Base-by-base conservation (phyloP, 2,888 invertebrate species). In the Autographa gamma region DNA sequence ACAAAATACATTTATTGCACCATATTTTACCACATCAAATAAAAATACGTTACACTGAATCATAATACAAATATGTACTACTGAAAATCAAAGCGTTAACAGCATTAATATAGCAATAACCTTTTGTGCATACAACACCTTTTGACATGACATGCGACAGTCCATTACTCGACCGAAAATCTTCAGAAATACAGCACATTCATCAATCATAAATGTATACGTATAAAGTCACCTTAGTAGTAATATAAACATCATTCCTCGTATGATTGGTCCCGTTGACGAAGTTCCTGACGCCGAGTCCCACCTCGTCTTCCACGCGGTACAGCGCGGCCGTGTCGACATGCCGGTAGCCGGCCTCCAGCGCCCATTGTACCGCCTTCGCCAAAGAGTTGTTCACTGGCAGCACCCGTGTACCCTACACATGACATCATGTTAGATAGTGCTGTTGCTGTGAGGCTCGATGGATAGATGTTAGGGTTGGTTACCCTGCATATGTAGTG, bases 261-360 rank as follows among this genome's bases (percentile, higher is more conserved):
- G n/a, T n/a, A 48, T 6, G 96, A 79, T 96, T 96, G 5, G 97
- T 86, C 87, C 96, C 96, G 74, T 97, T 94, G 38, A 98, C 83
- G 96, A 97, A 97, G 82, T 96, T 95, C 73, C 96, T 96, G 0
- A 98, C 91, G 11, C 97, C 97, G 66, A 96, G 96, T 4, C 98
- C 98, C 82, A 98, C 97, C 64, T 96, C 96, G 69, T 96, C 96
- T 90, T 98, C 98, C 74, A 98, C 98, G 60, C 96, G 93, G 88
- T 98, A 98, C 64, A 97, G 96, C n/a, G 97, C 91, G 0, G 98
- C 98, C 0, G 98, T 97, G 91, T 98, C 98, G 76, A 98, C 97
- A 86, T 98, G 98, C 52, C 97, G 96, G 90, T 98, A 98, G 1
- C 98, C 98, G 62, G 96, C 96, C 86, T 97, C 96, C 64, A 98